Evolutionary conservation across 2,888 invertebrate genomes (phyloP).

Genomic region (Heliconius ethilla): DNA sequence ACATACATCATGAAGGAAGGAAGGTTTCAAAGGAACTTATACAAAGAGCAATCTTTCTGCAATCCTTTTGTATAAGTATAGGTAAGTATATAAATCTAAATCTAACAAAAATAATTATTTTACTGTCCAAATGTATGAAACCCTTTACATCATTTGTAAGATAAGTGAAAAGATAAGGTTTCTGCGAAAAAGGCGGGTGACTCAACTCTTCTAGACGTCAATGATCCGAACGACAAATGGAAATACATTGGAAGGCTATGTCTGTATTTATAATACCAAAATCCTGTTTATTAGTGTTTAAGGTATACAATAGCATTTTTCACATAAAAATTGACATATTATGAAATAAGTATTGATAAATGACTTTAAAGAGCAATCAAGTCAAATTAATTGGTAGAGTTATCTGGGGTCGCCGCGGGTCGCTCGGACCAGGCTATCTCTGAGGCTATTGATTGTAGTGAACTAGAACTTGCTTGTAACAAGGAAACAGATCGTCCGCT

Average conservation of each 20-base stretch:
- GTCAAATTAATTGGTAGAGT: conserved; percentile 13
- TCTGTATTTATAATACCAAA: not conserved
- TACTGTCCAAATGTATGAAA: conserved; percentile 14
- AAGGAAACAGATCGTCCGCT: not conserved
- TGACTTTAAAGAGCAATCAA: not conserved
- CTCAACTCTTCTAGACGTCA: not conserved
- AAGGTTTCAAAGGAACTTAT: too few species aligned
- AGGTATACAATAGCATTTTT: not conserved
- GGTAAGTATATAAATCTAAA: not conserved
- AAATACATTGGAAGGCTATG: not conserved
- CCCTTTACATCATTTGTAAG: not conserved
- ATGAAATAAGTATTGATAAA: not conserved
- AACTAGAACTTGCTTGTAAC: not conserved
- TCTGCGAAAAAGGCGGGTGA: not conserved
- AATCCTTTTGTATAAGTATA: too few species aligned
- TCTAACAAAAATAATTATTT: not conserved
- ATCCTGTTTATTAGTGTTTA: not conserved
- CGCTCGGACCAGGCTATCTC: not conserved
- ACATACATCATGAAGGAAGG: too few species aligned
- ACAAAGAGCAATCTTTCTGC: too few species aligned
- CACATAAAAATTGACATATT: not conserved
- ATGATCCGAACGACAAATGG: not conserved
- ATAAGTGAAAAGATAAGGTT: conserved; percentile 21
- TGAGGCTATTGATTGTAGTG: not conserved
- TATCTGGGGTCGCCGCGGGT: not conserved